Base-by-base conservation (phyloP, 2,888 invertebrate species). In the Hypomecis atomaria region DNA sequence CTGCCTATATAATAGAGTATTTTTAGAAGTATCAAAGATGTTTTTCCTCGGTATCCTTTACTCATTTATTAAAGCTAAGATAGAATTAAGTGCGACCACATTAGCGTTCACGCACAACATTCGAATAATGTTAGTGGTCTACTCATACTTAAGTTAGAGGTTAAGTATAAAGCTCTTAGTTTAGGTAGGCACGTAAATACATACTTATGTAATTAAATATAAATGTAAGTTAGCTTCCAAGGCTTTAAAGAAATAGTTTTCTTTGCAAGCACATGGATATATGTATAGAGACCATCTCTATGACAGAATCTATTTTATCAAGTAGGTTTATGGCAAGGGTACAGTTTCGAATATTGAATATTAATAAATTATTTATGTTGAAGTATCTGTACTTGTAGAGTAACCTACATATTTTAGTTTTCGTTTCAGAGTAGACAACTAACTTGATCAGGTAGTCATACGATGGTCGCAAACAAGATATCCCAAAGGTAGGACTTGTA, bases 81-180 rank as follows among this genome's bases (percentile, higher is more conserved):
- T 47, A 55, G 60, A 56, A 60, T 66, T 23, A 67, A 67, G 64
- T 67, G 62, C 60, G 66, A 38, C 68, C 56, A 56, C 45, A 58
- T 60, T 50, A 56, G 40, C 13, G 23, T 23, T 23, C 23, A 23
- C 23, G 1, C 23, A n/a, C 23, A 2, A 23, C 23, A 23, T 23
- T 23, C 23, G 23, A 23, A 23, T 23, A 23, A 23, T 23, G 23
- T 23, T 3, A 23, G 23, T 23, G 44, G 48, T 58, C 45, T 23
- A 43, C 48, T 57, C 38, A 6, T 38, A 8, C 40, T 10, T 55
- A 49, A 55, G 23, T 23, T 23, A 23, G 23, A 23, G 23, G 23
- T 23, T 3, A 23, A 23, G 23, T 23, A n/a, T n/a, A 23, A 23
- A 23, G 23, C 23, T 23, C 23, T 23, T 23, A 23, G 23, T 23